phyloP scores from a whole-genome alignment of 2,113 vertebrate genomes.

The Xerus inauris region DNA sequence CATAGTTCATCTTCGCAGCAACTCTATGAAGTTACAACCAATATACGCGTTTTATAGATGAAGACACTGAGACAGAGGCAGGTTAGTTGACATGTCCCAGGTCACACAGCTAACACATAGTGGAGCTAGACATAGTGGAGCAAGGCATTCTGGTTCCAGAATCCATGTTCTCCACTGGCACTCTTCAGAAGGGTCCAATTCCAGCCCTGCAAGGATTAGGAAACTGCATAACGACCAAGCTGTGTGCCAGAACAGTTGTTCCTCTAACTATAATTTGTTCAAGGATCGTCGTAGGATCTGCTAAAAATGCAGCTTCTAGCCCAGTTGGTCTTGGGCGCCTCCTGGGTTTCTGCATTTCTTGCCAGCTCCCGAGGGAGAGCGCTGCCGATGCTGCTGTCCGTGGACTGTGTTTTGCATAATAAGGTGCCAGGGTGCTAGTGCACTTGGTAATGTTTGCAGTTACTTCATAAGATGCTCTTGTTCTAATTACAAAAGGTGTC shows the following conservation, averaged over 20 bases:
- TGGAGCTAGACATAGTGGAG: too few relatives aligned
- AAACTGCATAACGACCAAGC: not conserved
- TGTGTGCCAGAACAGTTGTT: fast-evolving
- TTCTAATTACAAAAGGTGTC: not conserved
- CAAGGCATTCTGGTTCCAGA: not conserved
- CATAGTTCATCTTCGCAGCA: not conserved
- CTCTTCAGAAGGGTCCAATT: not conserved
- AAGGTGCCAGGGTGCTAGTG: not conserved
- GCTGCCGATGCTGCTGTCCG: too few relatives aligned
- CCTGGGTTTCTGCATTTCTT: not conserved
- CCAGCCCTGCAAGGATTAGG: not conserved
- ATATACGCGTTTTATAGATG: not conserved
- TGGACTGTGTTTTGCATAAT: not conserved
- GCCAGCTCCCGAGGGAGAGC: not conserved
- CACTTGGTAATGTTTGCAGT: not conserved
- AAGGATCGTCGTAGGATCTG: fast-evolving
- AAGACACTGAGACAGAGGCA: not conserved
- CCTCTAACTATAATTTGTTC: fast-evolving
- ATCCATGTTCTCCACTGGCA: fast-evolving
- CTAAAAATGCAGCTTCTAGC: not conserved
- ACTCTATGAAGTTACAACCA: not conserved
- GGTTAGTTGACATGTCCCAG: not conserved
- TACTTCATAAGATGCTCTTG: not conserved
- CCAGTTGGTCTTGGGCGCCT: fast-evolving
- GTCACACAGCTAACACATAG: not conserved